phyloP scores from a whole-genome alignment of 2,797 vertebrate genomes.

The Micropoecilia bifurca region DNA sequence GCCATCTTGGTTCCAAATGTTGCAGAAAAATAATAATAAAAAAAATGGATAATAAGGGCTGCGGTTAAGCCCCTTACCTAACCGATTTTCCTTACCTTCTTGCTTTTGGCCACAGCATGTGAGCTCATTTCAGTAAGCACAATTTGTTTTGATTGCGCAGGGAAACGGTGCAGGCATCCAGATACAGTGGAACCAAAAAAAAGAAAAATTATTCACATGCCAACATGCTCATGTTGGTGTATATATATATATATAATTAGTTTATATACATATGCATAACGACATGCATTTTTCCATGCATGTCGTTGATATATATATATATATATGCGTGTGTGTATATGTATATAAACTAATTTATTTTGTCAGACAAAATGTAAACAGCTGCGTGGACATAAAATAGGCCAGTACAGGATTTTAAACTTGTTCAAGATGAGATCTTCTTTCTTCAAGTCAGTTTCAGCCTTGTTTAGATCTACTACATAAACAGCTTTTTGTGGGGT shows the following conservation, averaged over 20 bases:
- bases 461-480: neutral
- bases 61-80: neutral
- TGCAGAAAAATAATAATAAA: neutral
- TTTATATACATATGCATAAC: neutral
- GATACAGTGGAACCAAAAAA: neutral
- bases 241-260: neutral
- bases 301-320: neutral
- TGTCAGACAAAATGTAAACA: neutral
- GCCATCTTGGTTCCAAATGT: slow-evolving; percentile 5
- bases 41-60: neutral
- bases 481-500: neutral
- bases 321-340: neutral
- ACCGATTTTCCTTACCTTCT: neutral
- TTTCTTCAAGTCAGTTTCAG: neutral
- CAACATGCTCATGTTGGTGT: neutral
- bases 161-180: neutral
- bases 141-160: slow-evolving; percentile 4
- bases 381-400: neutral
- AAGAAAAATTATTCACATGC: neutral
- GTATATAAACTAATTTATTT: neutral
- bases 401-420: neutral
- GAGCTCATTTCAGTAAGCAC: neutral
- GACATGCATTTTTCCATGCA: too few relatives aligned
- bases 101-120: neutral
- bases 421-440: neutral